Evolutionary conservation across 2,888 invertebrate genomes (phyloP).

Genomic region (Hyalella azteca): DNA sequence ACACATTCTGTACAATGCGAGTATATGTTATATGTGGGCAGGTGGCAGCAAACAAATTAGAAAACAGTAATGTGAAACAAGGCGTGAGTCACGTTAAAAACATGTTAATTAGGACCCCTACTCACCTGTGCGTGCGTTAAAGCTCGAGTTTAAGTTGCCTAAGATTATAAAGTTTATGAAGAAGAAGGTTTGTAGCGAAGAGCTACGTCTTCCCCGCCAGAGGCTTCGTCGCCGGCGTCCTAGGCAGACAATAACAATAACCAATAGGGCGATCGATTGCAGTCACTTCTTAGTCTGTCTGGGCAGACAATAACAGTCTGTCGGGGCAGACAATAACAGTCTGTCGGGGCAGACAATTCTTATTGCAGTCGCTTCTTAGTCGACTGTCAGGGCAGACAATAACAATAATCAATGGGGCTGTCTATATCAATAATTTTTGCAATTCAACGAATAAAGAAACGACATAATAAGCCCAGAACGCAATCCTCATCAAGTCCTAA

Average conservation of each 20-base stretch:
- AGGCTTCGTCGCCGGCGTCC: background rate
- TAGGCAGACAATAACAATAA: constrained; percentile 21
- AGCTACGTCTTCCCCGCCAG: constrained; percentile 6
- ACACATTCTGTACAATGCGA: constrained; percentile 17
- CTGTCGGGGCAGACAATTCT: background rate
- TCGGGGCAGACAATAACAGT: background rate
- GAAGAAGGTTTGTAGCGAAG: constrained; percentile 26
- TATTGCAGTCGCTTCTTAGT: background rate
- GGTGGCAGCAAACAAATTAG: constrained; percentile 9
- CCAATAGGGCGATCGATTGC: background rate
- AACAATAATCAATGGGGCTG: background rate
- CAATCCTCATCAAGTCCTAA: background rate
- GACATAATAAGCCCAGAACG: background rate
- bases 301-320: background rate
- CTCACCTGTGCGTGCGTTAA: constrained; percentile 22
- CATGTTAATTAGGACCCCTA: constrained; percentile 10
- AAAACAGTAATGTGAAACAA: background rate
- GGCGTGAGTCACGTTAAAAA: background rate
- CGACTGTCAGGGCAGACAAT: background rate
- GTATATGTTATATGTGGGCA: background rate
- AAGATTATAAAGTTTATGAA: constrained; percentile 2
- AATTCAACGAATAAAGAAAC: background rate
- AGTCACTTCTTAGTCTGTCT: background rate
- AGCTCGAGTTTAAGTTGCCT: constrained; percentile 7
- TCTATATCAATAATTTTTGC: background rate